Percentiles rank a stretch among this genome's conserved stretches.
Conservation (phyloP, 2,888 invertebrate species). For the Clistopyga incitator region DNA sequence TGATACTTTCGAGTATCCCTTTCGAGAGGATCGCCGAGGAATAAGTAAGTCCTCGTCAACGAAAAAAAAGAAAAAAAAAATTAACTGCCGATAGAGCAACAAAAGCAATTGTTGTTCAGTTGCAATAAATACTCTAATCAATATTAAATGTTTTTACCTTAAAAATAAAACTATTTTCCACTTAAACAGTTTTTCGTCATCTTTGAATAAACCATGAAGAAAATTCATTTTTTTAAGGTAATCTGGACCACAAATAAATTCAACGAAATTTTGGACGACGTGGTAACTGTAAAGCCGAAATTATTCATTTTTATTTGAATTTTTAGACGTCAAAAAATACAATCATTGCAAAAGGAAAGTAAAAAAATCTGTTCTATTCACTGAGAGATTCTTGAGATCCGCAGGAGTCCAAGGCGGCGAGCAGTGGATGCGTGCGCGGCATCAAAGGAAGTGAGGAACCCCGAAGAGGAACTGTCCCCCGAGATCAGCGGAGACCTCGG, state of each 20-base stretch:
- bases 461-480: slow-evolving; percentile 59
- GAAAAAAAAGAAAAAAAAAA: neutral
- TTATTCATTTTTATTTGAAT: too few relatives aligned
- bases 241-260: too few relatives aligned
- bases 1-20: slow-evolving; percentile 46
- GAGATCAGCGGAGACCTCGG: slow-evolving; percentile 61
- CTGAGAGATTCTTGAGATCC: neutral
- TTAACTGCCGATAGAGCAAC: neutral
- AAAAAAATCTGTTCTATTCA: slow-evolving; percentile 26
- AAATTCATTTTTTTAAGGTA: too few relatives aligned
- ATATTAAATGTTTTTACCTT: neutral
- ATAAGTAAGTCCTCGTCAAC: neutral
- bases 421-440: slow-evolving; percentile 22
- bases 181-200: neutral
- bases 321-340: too few relatives aligned
- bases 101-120: neutral
- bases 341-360: too few relatives aligned
- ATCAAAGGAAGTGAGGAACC: slow-evolving; percentile 35
- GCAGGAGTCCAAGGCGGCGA: slow-evolving; percentile 3
- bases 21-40: slow-evolving; percentile 32
- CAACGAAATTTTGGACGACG: too few relatives aligned
- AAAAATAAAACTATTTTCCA: too few relatives aligned
- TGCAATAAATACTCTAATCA: neutral
- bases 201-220: too few relatives aligned
- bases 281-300: too few relatives aligned